phyloP scores from a whole-genome alignment of 1,140 invertebrate genomes.

The Temnothorax nylanderi region DNA sequence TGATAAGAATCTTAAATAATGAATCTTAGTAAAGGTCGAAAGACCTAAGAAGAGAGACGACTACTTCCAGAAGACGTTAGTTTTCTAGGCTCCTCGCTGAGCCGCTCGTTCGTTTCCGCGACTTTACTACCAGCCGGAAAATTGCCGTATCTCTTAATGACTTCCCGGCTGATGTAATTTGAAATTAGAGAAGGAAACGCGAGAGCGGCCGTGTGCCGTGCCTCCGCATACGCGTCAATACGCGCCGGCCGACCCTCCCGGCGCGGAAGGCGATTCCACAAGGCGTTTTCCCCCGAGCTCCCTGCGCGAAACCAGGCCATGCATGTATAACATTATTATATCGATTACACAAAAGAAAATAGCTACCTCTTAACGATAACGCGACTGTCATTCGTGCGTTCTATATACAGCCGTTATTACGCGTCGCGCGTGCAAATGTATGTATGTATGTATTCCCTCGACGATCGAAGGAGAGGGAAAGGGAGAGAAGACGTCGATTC shows the following conservation, averaged over 20 bases:
- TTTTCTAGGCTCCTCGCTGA: background rate
- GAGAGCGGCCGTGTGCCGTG: background rate
- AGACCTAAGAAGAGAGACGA: background rate
- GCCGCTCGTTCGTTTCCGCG: background rate
- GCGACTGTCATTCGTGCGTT: constrained; percentile 45
- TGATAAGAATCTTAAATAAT: too few relatives aligned
- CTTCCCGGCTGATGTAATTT: constrained; percentile 10
- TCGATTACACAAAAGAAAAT: constrained; percentile 63
- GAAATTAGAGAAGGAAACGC: constrained; percentile 27
- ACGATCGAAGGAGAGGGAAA: constrained; percentile 9
- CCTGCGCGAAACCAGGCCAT: constrained; percentile 53
- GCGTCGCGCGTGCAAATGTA: background rate
- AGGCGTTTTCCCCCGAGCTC: constrained; percentile 42
- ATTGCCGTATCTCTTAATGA: constrained; percentile 16
- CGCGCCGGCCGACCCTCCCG: constrained; percentile 35
- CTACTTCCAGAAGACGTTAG: background rate
- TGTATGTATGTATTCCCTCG: constrained; percentile 10
- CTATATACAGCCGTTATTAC: constrained; percentile 38
- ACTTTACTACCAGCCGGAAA: background rate
- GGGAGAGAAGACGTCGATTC: background rate
- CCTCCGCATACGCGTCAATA: constrained; percentile 44
- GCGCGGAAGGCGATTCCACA: constrained; percentile 37
- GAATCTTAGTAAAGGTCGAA: background rate
- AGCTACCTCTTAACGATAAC: constrained; percentile 53
- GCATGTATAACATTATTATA: constrained; percentile 60